phyloP scores from a whole-genome alignment of 2,113 vertebrate genomes.

The Butorides virescens region DNA sequence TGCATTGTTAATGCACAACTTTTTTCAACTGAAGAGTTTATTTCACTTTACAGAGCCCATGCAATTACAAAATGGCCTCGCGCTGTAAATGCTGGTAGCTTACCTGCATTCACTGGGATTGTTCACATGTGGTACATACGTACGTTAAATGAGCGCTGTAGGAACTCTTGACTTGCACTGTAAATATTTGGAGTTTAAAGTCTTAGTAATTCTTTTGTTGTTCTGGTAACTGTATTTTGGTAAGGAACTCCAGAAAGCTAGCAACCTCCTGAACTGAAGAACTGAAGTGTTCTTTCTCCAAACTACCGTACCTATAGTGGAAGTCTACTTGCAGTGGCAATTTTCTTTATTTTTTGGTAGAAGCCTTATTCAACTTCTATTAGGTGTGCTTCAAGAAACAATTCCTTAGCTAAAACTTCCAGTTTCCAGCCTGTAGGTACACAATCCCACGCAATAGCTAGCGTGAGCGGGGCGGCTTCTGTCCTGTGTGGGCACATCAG shows the following conservation, averaged over 20 bases:
- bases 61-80: background rate
- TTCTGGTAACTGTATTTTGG: background rate
- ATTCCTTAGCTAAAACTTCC: background rate
- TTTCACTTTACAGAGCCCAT: fast-evolving
- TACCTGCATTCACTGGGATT: background rate
- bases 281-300: background rate
- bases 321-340: background rate
- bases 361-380: background rate
- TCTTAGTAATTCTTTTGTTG: background rate
- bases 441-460: background rate
- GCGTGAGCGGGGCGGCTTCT: background rate
- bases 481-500: fast-evolving
- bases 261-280: background rate
- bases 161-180: background rate
- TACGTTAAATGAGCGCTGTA: background rate
- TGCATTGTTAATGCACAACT: fast-evolving
- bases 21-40: background rate
- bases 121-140: fast-evolving
- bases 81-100: background rate
- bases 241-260: background rate
- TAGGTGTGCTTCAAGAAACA: background rate
- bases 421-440: background rate
- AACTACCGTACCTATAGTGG: fast-evolving
- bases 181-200: background rate
- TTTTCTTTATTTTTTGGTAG: background rate